Percentiles rank a stretch among this genome's conserved stretches.
Evolutionary conservation across 2,113 vertebrate genomes (phyloP).

Genomic region (Ailuropoda melanoleuca): DNA sequence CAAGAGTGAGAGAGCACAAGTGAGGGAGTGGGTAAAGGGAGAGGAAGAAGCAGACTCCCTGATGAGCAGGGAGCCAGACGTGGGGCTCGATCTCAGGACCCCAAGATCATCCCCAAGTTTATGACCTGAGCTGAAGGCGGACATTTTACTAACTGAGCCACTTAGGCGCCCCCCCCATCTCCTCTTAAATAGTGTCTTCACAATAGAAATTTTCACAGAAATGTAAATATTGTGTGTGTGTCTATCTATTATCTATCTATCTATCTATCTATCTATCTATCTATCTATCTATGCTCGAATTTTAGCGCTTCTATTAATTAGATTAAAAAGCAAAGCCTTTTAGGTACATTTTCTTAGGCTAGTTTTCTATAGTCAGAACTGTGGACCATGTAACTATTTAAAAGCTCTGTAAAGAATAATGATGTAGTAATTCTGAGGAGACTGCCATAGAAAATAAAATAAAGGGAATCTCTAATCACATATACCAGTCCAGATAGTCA

Average conservation of each 20-base stretch:
- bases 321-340: not conserved
- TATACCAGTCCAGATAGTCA: not conserved
- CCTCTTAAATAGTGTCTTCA: not conserved
- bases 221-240: not conserved
- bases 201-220: not conserved
- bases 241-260: not conserved
- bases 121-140: too few relatives aligned
- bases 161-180: not conserved
- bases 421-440: not conserved
- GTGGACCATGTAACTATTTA: not conserved
- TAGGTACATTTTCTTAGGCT: not conserved
- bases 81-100: too few relatives aligned
- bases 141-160: too few relatives aligned
- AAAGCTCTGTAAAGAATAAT: not conserved
- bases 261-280: too few relatives aligned
- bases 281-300: not conserved
- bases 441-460: constrained; percentile 18
- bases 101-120: too few relatives aligned
- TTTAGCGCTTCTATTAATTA: not conserved
- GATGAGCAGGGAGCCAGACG: too few relatives aligned
- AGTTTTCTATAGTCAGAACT: not conserved
- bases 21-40: too few relatives aligned
- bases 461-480: not conserved
- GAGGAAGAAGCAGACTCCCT: too few relatives aligned
- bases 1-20: too few relatives aligned